phyloP scores from a whole-genome alignment of 2,888 invertebrate species.

The Drosophila macrospina region DNA sequence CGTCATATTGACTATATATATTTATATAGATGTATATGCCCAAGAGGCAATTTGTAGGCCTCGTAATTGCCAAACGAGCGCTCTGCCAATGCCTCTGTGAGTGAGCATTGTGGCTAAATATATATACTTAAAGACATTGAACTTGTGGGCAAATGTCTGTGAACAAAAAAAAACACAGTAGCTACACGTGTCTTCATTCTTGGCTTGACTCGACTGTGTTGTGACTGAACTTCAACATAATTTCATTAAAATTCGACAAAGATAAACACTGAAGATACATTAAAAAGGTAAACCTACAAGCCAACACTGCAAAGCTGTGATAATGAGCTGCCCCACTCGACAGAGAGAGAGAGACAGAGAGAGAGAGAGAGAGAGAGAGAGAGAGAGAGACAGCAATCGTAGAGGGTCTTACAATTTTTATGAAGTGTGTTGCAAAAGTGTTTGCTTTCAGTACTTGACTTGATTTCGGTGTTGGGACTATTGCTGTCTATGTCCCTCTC shows the following conservation, averaged over 20 bases:
- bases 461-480: constrained; percentile 27
- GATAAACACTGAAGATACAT: constrained; percentile 72
- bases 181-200: constrained; percentile 51
- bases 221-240: constrained; percentile 45
- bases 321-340: constrained; percentile 20
- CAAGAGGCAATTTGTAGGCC: constrained; percentile 16
- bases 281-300: constrained; percentile 54
- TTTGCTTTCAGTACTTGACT: constrained; percentile 73
- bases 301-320: constrained; percentile 24
- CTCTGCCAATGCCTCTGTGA: background rate
- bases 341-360: constrained; percentile 3
- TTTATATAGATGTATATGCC: background rate
- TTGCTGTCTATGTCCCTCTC: background rate
- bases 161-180: constrained; percentile 21
- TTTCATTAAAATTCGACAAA: constrained; percentile 79
- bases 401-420: constrained; percentile 42
- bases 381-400: constrained; percentile 3
- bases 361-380: background rate
- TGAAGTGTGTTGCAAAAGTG: constrained; percentile 65
- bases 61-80: constrained; percentile 38
- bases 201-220: constrained; percentile 7
- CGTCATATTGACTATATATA: constrained; percentile 9
- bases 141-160: constrained; percentile 48
- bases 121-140: constrained; percentile 51
- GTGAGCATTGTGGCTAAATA: constrained; percentile 10